Evolutionary conservation across 2,888 invertebrate genomes (phyloP).

Genomic region (Entomobrya multifasciata): DNA sequence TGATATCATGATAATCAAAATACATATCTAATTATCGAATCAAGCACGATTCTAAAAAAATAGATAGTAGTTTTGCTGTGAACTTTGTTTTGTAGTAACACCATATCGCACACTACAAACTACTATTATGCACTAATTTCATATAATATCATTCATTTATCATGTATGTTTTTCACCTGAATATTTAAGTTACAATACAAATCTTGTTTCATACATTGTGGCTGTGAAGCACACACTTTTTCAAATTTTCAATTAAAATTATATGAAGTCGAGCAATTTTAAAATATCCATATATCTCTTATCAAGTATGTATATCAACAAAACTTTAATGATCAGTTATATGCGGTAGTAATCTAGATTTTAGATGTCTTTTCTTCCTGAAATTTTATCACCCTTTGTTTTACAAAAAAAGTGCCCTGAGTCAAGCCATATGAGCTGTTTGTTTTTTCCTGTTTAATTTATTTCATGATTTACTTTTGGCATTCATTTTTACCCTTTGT

Average conservation of each 20-base stretch:
- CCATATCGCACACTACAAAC: not conserved
- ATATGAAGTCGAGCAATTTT: slow-evolving; percentile 26
- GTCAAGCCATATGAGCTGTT: slow-evolving; percentile 17
- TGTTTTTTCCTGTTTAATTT: slow-evolving; percentile 5
- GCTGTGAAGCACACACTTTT: slow-evolving; percentile 2
- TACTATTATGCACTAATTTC: too few species aligned
- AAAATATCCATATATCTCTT: not conserved
- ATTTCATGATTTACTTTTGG: slow-evolving; percentile 8
- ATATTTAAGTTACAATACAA: not conserved
- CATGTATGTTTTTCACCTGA: not conserved
- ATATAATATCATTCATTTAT: not conserved
- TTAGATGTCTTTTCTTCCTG: not conserved
- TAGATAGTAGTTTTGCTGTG: not conserved
- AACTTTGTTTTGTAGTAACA: not conserved
- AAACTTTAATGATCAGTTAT: too few species aligned
- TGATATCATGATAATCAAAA: slow-evolving; percentile 16
- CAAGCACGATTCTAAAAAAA: not conserved
- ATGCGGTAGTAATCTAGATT: not conserved
- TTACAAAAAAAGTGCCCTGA: not conserved
- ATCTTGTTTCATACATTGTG: slow-evolving; percentile 18
- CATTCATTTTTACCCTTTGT: slow-evolving; percentile 29
- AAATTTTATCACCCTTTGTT: not conserved
- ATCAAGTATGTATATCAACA: not conserved
- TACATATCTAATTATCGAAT: not conserved
- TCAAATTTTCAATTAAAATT: too few species aligned